Conservation (phyloP, 2,797 vertebrate species). For the Eidolon dupreanum region DNA sequence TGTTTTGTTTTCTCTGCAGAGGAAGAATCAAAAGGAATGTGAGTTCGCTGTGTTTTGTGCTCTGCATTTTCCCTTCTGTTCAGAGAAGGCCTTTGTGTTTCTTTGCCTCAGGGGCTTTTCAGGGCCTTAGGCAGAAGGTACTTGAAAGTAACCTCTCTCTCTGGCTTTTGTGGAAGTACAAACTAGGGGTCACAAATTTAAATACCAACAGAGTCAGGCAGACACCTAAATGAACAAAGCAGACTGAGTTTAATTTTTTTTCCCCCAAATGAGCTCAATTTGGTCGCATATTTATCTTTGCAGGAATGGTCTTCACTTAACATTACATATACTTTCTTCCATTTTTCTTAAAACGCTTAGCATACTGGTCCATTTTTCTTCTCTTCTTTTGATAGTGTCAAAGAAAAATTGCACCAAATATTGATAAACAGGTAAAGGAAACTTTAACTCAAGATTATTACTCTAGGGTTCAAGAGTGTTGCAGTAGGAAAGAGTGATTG, state of each 20-base stretch:
- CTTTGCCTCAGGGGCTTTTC: slow-evolving; percentile 62
- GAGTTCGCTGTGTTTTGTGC: slow-evolving; percentile 49
- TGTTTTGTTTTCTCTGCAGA: slow-evolving; percentile 61
- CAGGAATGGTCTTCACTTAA: neutral
- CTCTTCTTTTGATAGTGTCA: neutral
- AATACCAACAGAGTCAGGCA: neutral
- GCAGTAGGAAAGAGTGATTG: neutral
- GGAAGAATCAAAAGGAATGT: slow-evolving; percentile 55
- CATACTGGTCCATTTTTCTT: neutral
- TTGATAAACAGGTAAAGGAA: neutral
- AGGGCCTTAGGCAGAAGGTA: slow-evolving; percentile 61
- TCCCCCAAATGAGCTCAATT: neutral
- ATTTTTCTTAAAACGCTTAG: slow-evolving; percentile 34
- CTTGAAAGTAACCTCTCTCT: slow-evolving; percentile 72
- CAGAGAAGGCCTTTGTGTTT: slow-evolving; percentile 57
- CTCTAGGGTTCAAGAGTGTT: neutral
- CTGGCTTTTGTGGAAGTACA: slow-evolving; percentile 70
- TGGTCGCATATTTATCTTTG: slow-evolving; percentile 2
- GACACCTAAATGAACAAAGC: slow-evolving; percentile 20
- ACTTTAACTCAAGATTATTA: neutral
- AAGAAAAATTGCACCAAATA: neutral
- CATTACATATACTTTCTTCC: neutral
- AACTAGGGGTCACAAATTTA: slow-evolving; percentile 58
- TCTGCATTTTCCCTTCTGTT: slow-evolving; percentile 63
- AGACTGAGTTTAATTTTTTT: slow-evolving; percentile 48